Evolutionary conservation across 2,113 vertebrate genomes (phyloP).

Genomic region (Phyllopteryx taeniolatus): DNA sequence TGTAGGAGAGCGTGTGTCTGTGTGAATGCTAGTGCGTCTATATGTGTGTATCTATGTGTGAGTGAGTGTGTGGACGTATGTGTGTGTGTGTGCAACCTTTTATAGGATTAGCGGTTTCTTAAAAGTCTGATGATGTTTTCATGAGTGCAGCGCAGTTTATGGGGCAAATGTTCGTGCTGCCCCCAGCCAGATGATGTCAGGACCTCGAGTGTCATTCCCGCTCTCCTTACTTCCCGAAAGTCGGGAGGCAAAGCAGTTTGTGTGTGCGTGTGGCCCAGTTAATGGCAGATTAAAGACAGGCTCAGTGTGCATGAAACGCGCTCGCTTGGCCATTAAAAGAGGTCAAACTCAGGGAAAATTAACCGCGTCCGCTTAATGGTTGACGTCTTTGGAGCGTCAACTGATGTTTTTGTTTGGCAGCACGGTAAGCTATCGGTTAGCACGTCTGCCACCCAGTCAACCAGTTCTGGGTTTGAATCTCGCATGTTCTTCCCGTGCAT

Average conservation of each 20-base stretch:
- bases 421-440: too few relatives aligned
- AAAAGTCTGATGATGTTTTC: slow-evolving; percentile 13
- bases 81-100: background rate
- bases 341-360: slow-evolving; percentile 6
- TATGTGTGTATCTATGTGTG: background rate
- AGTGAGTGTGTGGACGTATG: background rate
- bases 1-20: too few relatives aligned
- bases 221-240: background rate
- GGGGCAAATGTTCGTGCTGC: slow-evolving; percentile 5
- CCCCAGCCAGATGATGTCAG: background rate
- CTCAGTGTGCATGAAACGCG: slow-evolving; percentile 55
- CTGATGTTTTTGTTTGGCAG: too few relatives aligned
- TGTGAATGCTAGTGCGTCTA: too few relatives aligned
- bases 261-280: slow-evolving; percentile 14
- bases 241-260: slow-evolving; percentile 18
- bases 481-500: too few relatives aligned
- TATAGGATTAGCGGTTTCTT: slow-evolving; percentile 20
- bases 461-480: too few relatives aligned
- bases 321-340: slow-evolving; percentile 36
- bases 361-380: background rate
- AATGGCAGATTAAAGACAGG: slow-evolving; percentile 52
- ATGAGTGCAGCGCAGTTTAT: slow-evolving; percentile 22
- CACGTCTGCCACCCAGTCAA: too few relatives aligned
- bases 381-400: background rate
- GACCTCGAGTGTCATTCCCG: background rate